phyloP scores from a whole-genome alignment of 2,113 vertebrate genomes.

The Nothoprocta pentlandii region DNA sequence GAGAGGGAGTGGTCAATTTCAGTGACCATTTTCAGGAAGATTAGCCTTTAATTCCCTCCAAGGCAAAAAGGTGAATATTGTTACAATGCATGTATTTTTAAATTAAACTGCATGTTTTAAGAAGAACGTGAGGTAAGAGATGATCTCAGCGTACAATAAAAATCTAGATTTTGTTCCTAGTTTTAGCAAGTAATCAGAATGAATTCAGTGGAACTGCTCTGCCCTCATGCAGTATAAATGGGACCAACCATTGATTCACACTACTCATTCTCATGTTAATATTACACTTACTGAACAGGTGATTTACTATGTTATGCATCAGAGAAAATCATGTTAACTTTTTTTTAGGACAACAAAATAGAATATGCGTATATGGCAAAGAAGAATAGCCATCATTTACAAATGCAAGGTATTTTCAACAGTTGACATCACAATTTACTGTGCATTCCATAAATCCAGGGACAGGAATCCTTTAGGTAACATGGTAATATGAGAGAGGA shows the following conservation, averaged over 20 bases:
- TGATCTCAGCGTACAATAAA: background rate
- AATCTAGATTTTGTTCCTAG: background rate
- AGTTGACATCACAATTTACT: background rate
- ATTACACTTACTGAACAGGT: background rate
- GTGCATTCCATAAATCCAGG: background rate
- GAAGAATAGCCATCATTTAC: background rate
- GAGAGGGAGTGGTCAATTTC: background rate
- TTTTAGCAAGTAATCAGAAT: background rate
- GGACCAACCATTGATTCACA: background rate
- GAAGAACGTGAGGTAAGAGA: background rate
- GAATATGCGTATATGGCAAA: background rate
- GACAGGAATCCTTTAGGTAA: background rate
- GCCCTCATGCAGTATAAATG: background rate
- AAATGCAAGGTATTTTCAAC: background rate
- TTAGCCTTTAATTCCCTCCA: background rate
- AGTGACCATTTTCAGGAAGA: slow-evolving; percentile 1
- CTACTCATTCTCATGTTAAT: background rate
- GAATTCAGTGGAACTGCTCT: background rate
- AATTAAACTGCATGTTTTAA: background rate
- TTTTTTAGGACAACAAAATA: background rate
- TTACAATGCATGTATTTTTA: background rate
- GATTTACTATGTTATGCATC: background rate
- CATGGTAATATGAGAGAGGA: background rate
- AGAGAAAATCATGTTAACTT: background rate
- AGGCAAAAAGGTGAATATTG: background rate